These are phyloP conservation scores for Sycophila texana DNA, from an alignment of 2,888 invertebrate species.

Conservation along the genomic window DNA sequence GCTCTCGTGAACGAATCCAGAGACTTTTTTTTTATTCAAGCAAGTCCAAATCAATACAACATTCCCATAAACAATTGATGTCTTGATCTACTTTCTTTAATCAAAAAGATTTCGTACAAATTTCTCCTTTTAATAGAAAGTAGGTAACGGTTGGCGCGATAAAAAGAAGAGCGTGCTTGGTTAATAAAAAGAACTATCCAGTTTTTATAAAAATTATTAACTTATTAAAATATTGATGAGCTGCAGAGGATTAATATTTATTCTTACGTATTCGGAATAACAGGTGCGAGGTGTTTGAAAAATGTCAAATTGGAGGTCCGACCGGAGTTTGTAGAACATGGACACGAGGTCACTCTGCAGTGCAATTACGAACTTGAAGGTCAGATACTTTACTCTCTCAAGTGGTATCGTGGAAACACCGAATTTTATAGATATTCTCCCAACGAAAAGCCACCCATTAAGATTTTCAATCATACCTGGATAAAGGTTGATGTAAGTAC, in stretches of 20 bases:
- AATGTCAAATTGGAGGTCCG: slow-evolving; percentile 84
- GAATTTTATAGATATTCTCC: slow-evolving; percentile 92
- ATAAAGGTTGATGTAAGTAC: slow-evolving; percentile 89
- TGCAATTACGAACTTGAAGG: slow-evolving; percentile 88
- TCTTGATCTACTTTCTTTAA: too few species aligned
- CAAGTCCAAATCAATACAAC: too few species aligned
- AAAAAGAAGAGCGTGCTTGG: neutral
- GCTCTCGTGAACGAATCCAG: too few species aligned
- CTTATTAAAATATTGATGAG: too few species aligned
- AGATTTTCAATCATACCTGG: slow-evolving; percentile 85
- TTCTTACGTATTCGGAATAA: slow-evolving; percentile 56
- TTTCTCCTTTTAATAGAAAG: too few species aligned
- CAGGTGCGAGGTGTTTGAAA: slow-evolving; percentile 82
- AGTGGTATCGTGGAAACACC: slow-evolving; percentile 89
- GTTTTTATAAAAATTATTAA: too few species aligned
- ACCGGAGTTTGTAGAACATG: slow-evolving; percentile 83
- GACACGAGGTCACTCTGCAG: slow-evolving; percentile 82
- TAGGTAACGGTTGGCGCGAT: too few species aligned
- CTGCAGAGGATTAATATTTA: neutral
- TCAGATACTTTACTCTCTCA: slow-evolving; percentile 87
- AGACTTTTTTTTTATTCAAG: too few species aligned
- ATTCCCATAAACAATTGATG: too few species aligned
- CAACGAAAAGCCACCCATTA: slow-evolving; percentile 83
- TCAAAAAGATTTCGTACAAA: too few species aligned
- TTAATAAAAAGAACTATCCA: neutral